Evolutionary conservation across 1,140 invertebrate species (phyloP).

Genomic region (Parasteatoda tepidariorum): DNA sequence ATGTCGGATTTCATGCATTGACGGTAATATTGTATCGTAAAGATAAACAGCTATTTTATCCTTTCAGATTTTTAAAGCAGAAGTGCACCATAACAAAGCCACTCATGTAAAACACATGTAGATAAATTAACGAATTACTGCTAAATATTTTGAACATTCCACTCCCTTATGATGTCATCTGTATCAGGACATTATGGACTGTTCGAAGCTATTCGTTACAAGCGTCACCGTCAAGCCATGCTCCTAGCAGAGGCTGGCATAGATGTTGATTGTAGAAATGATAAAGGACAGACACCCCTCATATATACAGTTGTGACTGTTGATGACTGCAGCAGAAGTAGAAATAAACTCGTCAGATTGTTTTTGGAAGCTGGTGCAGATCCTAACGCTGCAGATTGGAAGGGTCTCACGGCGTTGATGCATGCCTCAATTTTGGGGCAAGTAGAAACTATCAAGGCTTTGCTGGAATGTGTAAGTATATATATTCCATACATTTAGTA

Average conservation of each 20-base stretch:
- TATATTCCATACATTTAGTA: no score
- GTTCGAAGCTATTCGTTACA: constrained; percentile 52
- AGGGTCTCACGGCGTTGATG: constrained; percentile 65
- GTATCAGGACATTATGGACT: constrained; percentile 45
- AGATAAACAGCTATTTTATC: no score
- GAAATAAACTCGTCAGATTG: constrained; percentile 61
- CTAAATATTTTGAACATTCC: not conserved
- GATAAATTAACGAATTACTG: not conserved
- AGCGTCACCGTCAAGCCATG: constrained; percentile 62
- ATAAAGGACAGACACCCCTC: constrained; percentile 63
- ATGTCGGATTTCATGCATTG: no score
- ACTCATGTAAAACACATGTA: not conserved
- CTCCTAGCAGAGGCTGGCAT: constrained; percentile 64
- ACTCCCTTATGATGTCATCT: not conserved
- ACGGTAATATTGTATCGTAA: no score
- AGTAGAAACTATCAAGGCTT: constrained; percentile 58
- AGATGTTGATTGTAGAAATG: constrained; percentile 64
- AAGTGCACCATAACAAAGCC: not conserved
- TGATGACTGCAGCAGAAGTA: constrained; percentile 48
- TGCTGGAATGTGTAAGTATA: constrained; percentile 64
- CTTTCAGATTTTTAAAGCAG: no score
- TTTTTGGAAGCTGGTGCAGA: constrained; percentile 64
- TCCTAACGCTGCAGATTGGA: constrained; percentile 63
- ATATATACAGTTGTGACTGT: constrained; percentile 61
- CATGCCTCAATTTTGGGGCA: constrained; percentile 64